These are phyloP conservation scores for Wasmannia auropunctata DNA, from an alignment of 1,140 invertebrate genomes.

Conservation along the genomic window DNA sequence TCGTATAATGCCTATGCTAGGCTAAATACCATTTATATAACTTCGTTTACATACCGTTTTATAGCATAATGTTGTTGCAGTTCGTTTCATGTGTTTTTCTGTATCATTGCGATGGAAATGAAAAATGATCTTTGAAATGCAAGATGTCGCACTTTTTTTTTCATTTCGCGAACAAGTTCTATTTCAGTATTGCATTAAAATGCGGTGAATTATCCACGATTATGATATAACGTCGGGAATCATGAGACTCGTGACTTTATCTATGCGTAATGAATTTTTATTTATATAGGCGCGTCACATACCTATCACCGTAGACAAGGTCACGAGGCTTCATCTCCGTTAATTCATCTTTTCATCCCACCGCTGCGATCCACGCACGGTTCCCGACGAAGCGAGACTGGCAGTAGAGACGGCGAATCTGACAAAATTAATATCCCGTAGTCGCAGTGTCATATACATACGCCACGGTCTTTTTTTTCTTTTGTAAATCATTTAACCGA, in stretches of 20 bases:
- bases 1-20: background rate
- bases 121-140: background rate
- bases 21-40: background rate
- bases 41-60: background rate
- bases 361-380: background rate
- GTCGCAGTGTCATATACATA: background rate
- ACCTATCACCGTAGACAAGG: constrained; percentile 38
- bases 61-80: background rate
- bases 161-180: background rate
- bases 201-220: constrained; percentile 3
- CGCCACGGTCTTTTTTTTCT: background rate
- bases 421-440: constrained; percentile 44
- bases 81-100: background rate
- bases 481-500: constrained; percentile 25
- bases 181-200: background rate
- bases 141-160: background rate
- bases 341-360: constrained; percentile 29
- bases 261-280: constrained; percentile 44
- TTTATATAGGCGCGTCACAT: constrained; percentile 27
- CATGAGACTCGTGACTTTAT: constrained; percentile 14
- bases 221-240: background rate
- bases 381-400: background rate
- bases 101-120: no score
- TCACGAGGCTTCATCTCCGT: constrained; percentile 18
- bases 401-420: constrained; percentile 1